phyloP scores from a whole-genome alignment of 64 coral and sea anemone genomes.

The Astreopora myriophthalma region DNA sequence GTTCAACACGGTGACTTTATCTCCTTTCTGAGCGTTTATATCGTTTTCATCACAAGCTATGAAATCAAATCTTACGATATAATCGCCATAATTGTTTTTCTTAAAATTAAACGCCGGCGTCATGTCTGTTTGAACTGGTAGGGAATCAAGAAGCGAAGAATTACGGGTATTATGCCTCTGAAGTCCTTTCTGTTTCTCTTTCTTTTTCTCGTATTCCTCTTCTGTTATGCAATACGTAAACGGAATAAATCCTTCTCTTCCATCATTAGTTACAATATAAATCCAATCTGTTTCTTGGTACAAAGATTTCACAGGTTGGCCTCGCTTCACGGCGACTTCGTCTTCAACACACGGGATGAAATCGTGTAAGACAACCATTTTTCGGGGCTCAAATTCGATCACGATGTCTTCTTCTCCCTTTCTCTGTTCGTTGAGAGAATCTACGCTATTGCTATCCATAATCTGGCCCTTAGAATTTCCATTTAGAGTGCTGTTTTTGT shows the following conservation, averaged over 20 bases:
- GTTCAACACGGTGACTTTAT: conserved; percentile 81
- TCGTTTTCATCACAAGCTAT: conserved; percentile 91
- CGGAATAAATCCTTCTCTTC: conserved; percentile 95
- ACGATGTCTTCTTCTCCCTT: conserved; percentile 59
- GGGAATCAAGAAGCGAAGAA: conserved; percentile 36
- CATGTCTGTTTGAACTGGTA: conserved; percentile 26
- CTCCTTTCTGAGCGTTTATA: conserved; percentile 77
- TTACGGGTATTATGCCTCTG: conserved; percentile 60
- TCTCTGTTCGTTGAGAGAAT: conserved; percentile 42
- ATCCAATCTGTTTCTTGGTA: conserved; percentile 96
- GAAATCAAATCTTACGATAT: conserved; percentile 80
- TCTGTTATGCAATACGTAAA: conserved; percentile 87
- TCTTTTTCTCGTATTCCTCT: conserved; percentile 83
- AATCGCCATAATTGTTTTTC: conserved; percentile 88
- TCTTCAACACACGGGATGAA: conserved; percentile 98
- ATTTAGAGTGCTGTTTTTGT: conserved; percentile 48
- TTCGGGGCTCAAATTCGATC: conserved; percentile 78
- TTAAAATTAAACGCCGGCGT: conserved; percentile 64
- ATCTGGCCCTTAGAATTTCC: conserved; percentile 61
- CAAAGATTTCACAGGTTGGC: conserved; percentile 86
- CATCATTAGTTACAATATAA: conserved; percentile 74
- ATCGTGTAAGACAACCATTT: conserved; percentile 94
- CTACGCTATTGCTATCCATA: conserved; percentile 59
- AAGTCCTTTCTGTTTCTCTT: conserved; percentile 74
- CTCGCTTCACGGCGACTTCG: conserved; percentile 83